A percentile compares a stretch with the other conserved stretches of the same genome.
These are phyloP conservation scores for Ploceus nigricollis DNA, from an alignment of 2,113 vertebrate genomes.

Conservation along the genomic window DNA sequence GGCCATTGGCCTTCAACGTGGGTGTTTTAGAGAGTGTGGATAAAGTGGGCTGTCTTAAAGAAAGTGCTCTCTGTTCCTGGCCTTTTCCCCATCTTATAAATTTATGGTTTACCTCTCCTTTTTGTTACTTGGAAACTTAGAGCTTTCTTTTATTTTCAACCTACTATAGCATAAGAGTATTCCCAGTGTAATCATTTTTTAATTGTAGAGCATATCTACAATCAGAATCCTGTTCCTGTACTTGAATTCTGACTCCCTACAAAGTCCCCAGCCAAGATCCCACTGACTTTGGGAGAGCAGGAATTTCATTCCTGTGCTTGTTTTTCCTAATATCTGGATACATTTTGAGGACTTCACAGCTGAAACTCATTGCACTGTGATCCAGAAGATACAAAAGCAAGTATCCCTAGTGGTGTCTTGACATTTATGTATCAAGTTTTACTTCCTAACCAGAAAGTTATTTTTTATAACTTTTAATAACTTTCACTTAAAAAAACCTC, in stretches of 20 bases:
- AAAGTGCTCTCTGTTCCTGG: background rate
- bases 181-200: background rate
- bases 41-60: background rate
- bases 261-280: background rate
- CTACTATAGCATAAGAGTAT: background rate
- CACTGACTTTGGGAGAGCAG: background rate
- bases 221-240: background rate
- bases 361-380: background rate
- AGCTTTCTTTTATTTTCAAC: background rate
- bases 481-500: background rate
- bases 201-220: background rate
- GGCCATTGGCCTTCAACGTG: slow-evolving; percentile 11
- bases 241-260: background rate
- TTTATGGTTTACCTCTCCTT: background rate
- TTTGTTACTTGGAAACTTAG: background rate
- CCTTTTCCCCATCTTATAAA: background rate
- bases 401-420: background rate
- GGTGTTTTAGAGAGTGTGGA: slow-evolving; percentile 16
- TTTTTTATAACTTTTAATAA: slow-evolving; percentile 61
- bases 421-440: slow-evolving; percentile 29
- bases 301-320: background rate
- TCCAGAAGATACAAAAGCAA: slow-evolving; percentile 5
- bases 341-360: background rate
- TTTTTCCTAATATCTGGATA: background rate
- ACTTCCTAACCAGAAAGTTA: slow-evolving; percentile 44